phyloP scores from a whole-genome alignment of 1,140 invertebrate genomes.

The Whitmania pigra region DNA sequence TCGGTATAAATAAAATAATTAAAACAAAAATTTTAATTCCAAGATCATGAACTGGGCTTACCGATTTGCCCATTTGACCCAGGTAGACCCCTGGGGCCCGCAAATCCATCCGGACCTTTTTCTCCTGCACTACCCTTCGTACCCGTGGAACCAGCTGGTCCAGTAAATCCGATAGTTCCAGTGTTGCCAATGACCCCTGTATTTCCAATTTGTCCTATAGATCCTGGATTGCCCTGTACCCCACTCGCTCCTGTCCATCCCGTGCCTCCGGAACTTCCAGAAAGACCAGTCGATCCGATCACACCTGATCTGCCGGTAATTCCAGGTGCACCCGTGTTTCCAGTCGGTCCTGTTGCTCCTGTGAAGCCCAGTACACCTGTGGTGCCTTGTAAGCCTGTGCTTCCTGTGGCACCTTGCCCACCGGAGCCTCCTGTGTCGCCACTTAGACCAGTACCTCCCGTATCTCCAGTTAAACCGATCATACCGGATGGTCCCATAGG shows the following conservation, averaged over 20 bases:
- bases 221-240: neutral
- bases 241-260: neutral
- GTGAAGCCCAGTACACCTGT: slow-evolving; percentile 10
- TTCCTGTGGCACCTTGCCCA: neutral
- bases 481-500: neutral
- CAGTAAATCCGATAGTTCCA: slow-evolving; percentile 7
- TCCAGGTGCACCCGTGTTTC: neutral
- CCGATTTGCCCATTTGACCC: neutral
- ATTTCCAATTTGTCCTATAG: neutral
- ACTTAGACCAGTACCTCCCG: neutral
- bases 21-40: no score
- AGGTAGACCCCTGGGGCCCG: neutral
- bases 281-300: neutral
- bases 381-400: neutral
- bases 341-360: slow-evolving; percentile 30
- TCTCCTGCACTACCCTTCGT: neutral
- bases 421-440: neutral
- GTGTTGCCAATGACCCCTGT: neutral
- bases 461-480: neutral
- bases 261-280: no score
- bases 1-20: no score
- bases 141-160: neutral
- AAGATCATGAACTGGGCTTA: no score
- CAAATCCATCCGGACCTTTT: neutral
- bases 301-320: neutral